Base-by-base conservation (phyloP, 2,888 invertebrate species). In the Lottia gigantea region DNA sequence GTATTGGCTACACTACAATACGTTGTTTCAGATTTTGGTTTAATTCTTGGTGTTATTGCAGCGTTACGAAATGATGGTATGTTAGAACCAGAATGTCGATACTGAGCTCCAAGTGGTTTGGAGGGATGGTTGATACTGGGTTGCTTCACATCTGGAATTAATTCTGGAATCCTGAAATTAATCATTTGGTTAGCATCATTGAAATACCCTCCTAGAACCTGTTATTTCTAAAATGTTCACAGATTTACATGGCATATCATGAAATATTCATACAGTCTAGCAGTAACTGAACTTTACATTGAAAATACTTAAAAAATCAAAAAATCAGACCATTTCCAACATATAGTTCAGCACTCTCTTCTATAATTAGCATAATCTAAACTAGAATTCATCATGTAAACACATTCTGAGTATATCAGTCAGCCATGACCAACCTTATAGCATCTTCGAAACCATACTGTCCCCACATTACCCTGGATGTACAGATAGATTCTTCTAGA, bases 371-470 rank as follows among this genome's bases (percentile, higher is more conserved):
- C n/a, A n/a, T n/a, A 31, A 31, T 31, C 31, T 31, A 3, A 6
- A 31, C 31, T 31, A 6, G 6, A 2, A 31, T 31, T 31, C 3
- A 31, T 31, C 31, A 31, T 31, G 2, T 31, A 6, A 31, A 31
- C 31, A 31, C 40, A 40, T 8, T 8, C 11, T 6, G 8, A 40
- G 7, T 40, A 40, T 40, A 8, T 40, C 40, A 40, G 11, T 8
- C 11, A 8, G 40, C 11, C 11, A 40, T 40, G 40, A 40, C 40
- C 64, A 67, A 82, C 81, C 78, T 79, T 26, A 80, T 76, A 8
- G 76, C 73, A 49, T 79, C 76, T 70, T 83, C 81, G 64, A 78
- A 83, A 3, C 82, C 82, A 69, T 79, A 77, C 14, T 81, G 70
- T 47, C 79, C 81, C 78, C 79, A 83, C 71, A 72, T 64, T 6